Conservation (phyloP, 2,113 vertebrate genomes). For the Agapornis roseicollis region DNA sequence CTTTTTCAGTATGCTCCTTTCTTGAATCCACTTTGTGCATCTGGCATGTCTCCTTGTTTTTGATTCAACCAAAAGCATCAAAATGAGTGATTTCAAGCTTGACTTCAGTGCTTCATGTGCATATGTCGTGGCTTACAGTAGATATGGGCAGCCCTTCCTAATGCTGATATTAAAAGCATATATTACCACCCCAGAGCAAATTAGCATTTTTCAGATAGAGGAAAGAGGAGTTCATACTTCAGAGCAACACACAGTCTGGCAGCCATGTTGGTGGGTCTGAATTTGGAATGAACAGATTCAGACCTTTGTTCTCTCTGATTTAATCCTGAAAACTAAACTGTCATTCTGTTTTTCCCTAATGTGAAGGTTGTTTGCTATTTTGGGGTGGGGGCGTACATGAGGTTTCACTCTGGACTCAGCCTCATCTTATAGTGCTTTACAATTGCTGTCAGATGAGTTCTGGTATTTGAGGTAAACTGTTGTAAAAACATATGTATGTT, state of each 20-base stretch:
- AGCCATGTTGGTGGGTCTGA: not conserved
- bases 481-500: constrained; percentile 25
- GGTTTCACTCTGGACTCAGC: not conserved
- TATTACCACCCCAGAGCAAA: not conserved
- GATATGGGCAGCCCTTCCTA: not conserved
- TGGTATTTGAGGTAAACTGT: not conserved
- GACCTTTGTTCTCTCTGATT: not conserved
- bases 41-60: not conserved
- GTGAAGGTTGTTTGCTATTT: not conserved
- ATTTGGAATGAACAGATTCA: not conserved
- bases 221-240: not conserved
- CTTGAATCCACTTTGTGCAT: not conserved
- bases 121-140: not conserved
- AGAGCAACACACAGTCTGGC: not conserved
- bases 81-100: not conserved
- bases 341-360: not conserved
- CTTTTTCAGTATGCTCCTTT: not conserved
- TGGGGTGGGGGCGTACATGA: not conserved
- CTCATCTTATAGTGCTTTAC: not conserved
- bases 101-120: not conserved
- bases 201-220: not conserved
- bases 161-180: not conserved
- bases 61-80: not conserved
- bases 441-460: constrained; percentile 16
- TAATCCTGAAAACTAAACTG: not conserved